Evolutionary conservation across 2,113 vertebrate species (phyloP), one percentile per base, ranked within the genome.

Genomic region (Eubucco bourcierii): DNA sequence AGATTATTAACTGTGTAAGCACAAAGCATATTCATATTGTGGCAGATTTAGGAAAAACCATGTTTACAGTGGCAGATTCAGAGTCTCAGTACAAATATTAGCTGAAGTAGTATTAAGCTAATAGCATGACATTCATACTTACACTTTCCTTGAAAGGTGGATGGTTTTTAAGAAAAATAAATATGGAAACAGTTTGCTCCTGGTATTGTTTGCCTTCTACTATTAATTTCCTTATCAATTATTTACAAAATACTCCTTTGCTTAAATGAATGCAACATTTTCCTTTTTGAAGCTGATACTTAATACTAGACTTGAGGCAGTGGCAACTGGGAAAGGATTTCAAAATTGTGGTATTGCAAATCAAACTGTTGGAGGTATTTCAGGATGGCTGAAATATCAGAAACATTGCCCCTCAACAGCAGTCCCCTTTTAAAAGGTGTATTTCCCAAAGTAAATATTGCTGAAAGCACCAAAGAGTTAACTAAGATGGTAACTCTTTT

Each of bases 1-100:
- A 64, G 71, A 76, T 88, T 31, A 52, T 63, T 33, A 88, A 52
- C 17, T 39, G 31, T 59, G 74, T 66, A 76, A 68, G 33, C n/a
- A 65, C 17, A 60, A n/a, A 84, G 65, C 3, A 2, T 60, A 21
- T 50, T 74, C 39, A 66, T 53, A 72, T 34, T 77, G 71, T 52
- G 84, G 56, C 78, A 81, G 90, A 33, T 89, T 80, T 73, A 63
- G 77, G 39, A 79, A 92, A 73, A 87, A 60, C 34, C 2, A 1
- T 67, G 19, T 73, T 96, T 84, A 79, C 74, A 63, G 50, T 70
- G 41, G 63, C 19, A 66, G 59, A 65, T 88, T 88, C 27, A 28
- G 50, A 84, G 34, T 41, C 80, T 92, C 64, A 77, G 71, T 46
- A 41, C 46, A 87, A 93, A 80, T 87, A 87, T 87, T 95, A 94